Conservation (phyloP, 2,113 vertebrate genomes). For the Daphoenositta chrysoptera region DNA sequence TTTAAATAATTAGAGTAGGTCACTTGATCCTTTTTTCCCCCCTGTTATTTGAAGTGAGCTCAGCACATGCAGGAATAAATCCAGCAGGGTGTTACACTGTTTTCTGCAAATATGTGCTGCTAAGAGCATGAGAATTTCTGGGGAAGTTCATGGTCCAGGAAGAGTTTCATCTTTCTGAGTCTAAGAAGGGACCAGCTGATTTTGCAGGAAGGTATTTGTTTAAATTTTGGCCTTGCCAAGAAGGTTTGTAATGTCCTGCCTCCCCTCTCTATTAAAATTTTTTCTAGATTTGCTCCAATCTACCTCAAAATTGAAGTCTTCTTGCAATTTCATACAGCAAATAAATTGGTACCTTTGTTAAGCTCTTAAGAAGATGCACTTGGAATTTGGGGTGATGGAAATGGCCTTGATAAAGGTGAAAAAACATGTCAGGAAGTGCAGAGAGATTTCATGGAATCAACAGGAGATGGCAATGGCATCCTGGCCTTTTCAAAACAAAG, state of each 20-base stretch:
- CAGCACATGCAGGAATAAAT: neutral
- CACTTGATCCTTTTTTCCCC: neutral
- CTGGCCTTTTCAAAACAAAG: neutral
- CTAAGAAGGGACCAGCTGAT: neutral
- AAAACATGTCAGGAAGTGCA: neutral
- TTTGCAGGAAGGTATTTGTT: neutral
- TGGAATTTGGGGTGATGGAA: neutral
- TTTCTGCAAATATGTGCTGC: neutral
- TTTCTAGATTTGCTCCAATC: neutral
- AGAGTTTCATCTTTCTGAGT: neutral
- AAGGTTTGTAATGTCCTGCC: no score
- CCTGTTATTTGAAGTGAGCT: neutral
- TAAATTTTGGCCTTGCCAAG: neutral
- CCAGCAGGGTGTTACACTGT: neutral
- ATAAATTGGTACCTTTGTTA: neutral
- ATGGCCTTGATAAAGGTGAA: neutral
- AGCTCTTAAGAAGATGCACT: neutral
- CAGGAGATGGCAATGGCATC: accelerated
- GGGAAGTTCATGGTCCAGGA: neutral
- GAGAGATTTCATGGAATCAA: neutral
- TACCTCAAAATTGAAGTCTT: neutral
- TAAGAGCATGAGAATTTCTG: neutral
- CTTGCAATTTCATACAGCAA: neutral
- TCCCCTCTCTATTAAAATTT: neutral
- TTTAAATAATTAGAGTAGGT: neutral